These are phyloP conservation scores for Petrocephalus schoutedeni DNA, from an alignment of 2,797 vertebrate genomes.

Conservation along the genomic window DNA sequence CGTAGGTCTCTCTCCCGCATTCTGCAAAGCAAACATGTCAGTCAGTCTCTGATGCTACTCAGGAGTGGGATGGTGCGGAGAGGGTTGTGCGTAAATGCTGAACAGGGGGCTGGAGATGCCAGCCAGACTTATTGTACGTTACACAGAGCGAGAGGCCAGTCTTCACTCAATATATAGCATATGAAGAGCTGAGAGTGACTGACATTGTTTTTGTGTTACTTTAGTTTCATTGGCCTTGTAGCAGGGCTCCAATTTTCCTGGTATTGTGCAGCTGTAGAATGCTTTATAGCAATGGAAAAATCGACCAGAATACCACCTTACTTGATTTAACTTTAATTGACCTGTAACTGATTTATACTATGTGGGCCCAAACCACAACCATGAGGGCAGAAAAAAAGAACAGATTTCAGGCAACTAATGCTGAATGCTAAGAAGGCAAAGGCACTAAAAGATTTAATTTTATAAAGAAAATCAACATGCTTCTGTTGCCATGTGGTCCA, in stretches of 20 bases:
- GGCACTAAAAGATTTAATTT: not conserved
- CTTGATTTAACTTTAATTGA: not conserved
- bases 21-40: slow-evolving; percentile 55
- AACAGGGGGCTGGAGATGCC: not conserved
- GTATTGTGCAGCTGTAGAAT: not conserved
- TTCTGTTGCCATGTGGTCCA: not conserved
- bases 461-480: not conserved
- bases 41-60: slow-evolving; percentile 16
- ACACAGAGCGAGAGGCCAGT: not conserved
- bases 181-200: slow-evolving; percentile 1
- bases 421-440: not conserved
- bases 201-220: not conserved
- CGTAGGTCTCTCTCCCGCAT: slow-evolving; percentile 78
- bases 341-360: not conserved
- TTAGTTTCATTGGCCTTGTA: not conserved
- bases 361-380: not conserved
- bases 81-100: not conserved
- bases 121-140: slow-evolving; percentile 16
- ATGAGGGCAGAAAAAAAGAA: not conserved
- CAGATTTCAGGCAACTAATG: not conserved
- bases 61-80: not conserved
- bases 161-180: not conserved
- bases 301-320: not conserved
- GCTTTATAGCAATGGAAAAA: not conserved
- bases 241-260: not conserved